Evolutionary conservation across 2,888 invertebrate species (phyloP).

Genomic region (Pyrochroa serraticornis): DNA sequence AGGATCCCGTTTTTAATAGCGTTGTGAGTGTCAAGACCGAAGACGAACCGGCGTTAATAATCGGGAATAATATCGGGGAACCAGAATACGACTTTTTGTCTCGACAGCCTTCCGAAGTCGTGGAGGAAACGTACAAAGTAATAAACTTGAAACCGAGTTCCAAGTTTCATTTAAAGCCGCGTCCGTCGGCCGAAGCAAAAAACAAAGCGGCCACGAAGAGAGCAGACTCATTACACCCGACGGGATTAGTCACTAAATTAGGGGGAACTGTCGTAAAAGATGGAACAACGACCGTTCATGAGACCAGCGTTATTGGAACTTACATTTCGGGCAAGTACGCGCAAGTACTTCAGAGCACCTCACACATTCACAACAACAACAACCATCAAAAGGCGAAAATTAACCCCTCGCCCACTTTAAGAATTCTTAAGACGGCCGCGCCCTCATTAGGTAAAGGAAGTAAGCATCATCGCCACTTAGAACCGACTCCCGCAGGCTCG

Average conservation of each 20-base stretch:
- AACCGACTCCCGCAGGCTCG: constrained; percentile 67
- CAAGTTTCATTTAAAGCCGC: constrained; percentile 60
- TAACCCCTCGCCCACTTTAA: constrained; percentile 68
- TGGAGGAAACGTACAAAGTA: constrained; percentile 85
- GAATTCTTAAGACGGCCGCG: constrained; percentile 79
- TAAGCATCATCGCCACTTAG: constrained; percentile 64
- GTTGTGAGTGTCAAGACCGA: constrained; percentile 52
- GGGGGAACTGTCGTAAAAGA: constrained; percentile 84
- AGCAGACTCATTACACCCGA: constrained; percentile 71
- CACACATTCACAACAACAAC: constrained; percentile 66
- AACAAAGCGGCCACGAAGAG: constrained; percentile 56
- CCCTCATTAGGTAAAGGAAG: constrained; percentile 59
- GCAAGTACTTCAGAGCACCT: constrained; percentile 83
- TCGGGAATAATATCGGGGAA: constrained; percentile 76
- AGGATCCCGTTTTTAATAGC: constrained; percentile 50
- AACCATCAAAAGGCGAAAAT: constrained; percentile 62
- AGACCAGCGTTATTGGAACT: constrained; percentile 89
- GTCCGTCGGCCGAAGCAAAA: constrained; percentile 54
- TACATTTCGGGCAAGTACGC: constrained; percentile 88
- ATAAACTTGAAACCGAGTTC: constrained; percentile 79
- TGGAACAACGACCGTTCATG: constrained; percentile 82
- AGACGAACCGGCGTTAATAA: constrained; percentile 65
- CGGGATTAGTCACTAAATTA: constrained; percentile 82
- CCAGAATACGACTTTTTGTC: constrained; percentile 87
- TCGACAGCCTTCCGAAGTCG: constrained; percentile 82